A percentile compares a stretch with the other conserved stretches of the same genome.
phyloP scores from a whole-genome alignment of 2,113 vertebrate species.

The Australoheros scitulus region DNA sequence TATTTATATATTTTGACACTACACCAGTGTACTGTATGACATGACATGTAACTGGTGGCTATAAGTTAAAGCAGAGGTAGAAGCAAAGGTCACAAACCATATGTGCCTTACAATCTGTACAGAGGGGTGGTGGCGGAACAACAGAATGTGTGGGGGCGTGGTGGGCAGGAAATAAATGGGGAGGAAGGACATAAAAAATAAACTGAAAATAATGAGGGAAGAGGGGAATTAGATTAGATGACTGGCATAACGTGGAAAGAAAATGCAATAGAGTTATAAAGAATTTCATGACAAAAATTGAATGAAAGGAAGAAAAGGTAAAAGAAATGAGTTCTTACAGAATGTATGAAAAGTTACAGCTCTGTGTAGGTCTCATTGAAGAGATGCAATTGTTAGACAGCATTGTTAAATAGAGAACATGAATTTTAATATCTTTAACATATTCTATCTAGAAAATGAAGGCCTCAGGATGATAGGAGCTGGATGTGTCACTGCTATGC shows the following conservation, averaged over 20 bases:
- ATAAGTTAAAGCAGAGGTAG: background rate
- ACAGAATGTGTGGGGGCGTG: background rate
- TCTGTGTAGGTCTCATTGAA: background rate
- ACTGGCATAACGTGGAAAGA: background rate
- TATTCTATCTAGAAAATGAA: background rate
- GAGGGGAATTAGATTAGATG: conserved; percentile 12
- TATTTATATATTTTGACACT: background rate
- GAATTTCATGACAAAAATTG: background rate
- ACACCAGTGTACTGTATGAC: background rate
- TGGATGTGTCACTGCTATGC: background rate
- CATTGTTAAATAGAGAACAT: conserved; percentile 1
- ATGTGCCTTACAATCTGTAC: conserved; percentile 2
- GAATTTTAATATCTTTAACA: conserved; percentile 17
- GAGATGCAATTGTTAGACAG: background rate
- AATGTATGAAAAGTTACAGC: conserved; percentile 12
- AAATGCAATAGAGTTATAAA: background rate
- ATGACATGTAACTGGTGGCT: background rate
- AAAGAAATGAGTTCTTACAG: background rate
- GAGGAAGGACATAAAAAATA: background rate
- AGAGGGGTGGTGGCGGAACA: background rate
- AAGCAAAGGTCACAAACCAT: background rate
- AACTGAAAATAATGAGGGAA: background rate
- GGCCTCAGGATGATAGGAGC: conserved; percentile 21
- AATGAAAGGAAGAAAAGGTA: background rate
- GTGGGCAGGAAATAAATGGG: background rate